These are phyloP conservation scores for Botia almorhae DNA, from an alignment of 2,797 vertebrate genomes.

Conservation along the genomic window DNA sequence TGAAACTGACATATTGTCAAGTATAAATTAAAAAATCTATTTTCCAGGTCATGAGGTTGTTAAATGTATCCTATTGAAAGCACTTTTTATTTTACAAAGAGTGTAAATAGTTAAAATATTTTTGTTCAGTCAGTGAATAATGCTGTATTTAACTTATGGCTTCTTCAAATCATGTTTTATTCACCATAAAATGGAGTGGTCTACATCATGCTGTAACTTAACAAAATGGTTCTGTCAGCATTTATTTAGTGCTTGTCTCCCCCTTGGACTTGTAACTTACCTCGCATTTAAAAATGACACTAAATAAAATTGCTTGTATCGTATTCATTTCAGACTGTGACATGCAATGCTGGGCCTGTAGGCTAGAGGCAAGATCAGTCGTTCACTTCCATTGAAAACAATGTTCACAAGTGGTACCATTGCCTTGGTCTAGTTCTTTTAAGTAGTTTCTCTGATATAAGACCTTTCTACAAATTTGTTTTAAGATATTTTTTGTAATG, in stretches of 20 bases:
- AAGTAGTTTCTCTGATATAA: conserved; percentile 67
- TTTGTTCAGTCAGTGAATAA: conserved; percentile 71
- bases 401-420: conserved; percentile 30
- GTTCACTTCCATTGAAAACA: conserved; percentile 16
- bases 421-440: conserved; percentile 54
- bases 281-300: conserved; percentile 34
- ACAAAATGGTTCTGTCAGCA: conserved; percentile 5
- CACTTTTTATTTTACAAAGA: conserved; percentile 79
- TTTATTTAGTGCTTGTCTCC: conserved; percentile 37
- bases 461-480: conserved; percentile 75
- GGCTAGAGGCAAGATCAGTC: conserved; percentile 2
- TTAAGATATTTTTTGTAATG: conserved; percentile 76
- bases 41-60: not conserved
- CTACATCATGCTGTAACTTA: conserved; percentile 4
- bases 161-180: not conserved
- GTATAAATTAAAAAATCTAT: conserved; percentile 16
- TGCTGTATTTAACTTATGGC: conserved; percentile 56
- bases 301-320: conserved; percentile 18
- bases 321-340: conserved; percentile 42
- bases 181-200: conserved; percentile 15
- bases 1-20: conserved; percentile 16
- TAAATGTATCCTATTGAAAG: conserved; percentile 67
- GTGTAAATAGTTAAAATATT: conserved; percentile 75
- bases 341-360: not conserved
- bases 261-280: conserved; percentile 5